Percentiles rank a stretch among this genome's conserved stretches.
Conservation (phyloP, 2,113 vertebrate genomes). For the Cololabis saira region DNA sequence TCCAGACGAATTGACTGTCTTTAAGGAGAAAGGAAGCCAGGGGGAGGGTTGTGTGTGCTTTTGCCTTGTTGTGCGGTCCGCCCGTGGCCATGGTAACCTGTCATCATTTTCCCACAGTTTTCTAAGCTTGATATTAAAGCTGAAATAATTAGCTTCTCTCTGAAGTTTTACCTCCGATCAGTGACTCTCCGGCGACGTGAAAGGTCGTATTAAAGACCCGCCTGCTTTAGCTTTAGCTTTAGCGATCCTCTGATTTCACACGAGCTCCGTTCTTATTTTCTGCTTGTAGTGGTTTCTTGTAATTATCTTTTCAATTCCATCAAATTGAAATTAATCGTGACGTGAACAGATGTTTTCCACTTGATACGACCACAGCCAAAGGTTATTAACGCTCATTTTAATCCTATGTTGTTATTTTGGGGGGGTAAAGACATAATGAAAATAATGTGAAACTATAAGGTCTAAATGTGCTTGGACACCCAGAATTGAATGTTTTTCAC, state of each 20-base stretch:
- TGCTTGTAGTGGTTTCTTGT: not conserved
- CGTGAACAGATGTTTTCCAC: no score
- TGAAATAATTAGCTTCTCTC: constrained; percentile 62
- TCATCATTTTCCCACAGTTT: constrained; percentile 71
- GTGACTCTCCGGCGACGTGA: constrained; percentile 15
- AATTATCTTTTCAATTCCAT: no score
- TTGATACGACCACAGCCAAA: no score
- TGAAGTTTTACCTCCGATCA: constrained; percentile 35
- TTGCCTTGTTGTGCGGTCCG: constrained; percentile 36
- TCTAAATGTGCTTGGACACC: no score
- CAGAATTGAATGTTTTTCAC: no score
- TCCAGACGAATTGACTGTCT: constrained; percentile 62
- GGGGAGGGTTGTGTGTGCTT: constrained; percentile 33
- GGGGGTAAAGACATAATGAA: no score
- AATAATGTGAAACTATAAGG: no score
- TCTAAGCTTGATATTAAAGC: constrained; percentile 44
- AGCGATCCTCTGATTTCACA: constrained; percentile 21
- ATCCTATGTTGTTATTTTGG: no score
- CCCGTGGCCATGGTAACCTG: constrained; percentile 69
- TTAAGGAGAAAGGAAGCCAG: constrained; percentile 58
- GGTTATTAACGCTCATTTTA: no score
- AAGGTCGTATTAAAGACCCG: constrained; percentile 45
- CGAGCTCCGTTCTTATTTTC: constrained; percentile 4
- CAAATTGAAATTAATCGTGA: no score
- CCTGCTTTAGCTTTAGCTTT: constrained; percentile 13